A percentile compares a stretch with the other conserved stretches of the same genome.
These are phyloP conservation scores for Bilobella aurantiaca DNA, from an alignment of 1,140 invertebrate genomes.

Conservation along the genomic window DNA sequence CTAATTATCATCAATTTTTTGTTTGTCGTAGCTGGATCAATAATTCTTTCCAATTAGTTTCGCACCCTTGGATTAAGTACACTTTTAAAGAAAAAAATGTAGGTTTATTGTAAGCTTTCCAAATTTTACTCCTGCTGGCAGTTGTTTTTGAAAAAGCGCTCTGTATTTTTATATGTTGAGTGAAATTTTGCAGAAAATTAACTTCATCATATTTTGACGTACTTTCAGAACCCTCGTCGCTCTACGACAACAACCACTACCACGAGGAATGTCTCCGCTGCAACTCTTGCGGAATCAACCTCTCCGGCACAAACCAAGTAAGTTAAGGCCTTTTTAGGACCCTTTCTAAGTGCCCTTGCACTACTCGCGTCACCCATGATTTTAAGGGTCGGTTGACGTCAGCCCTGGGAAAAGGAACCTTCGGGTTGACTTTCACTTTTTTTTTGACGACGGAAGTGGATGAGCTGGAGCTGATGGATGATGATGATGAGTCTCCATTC, in stretches of 20 bases:
- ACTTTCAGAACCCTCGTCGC: conserved; percentile 68
- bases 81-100: too few species aligned
- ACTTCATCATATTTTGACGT: background rate
- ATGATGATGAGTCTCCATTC: too few species aligned
- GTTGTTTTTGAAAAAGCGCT: background rate
- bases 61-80: too few species aligned
- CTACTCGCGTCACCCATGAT: too few species aligned
- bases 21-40: too few species aligned
- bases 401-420: background rate
- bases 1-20: too few species aligned
- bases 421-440: background rate
- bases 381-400: too few species aligned
- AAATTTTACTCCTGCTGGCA: background rate
- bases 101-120: too few species aligned
- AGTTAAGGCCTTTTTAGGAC: background rate
- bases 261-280: conserved; percentile 91
- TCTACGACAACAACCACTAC: conserved; percentile 89
- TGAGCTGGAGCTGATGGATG: background rate
- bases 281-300: conserved; percentile 83
- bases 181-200: background rate
- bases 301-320: conserved; percentile 66
- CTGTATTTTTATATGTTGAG: background rate
- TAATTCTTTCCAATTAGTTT: too few species aligned
- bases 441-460: background rate
- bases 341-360: background rate